phyloP scores from a whole-genome alignment of 2,888 invertebrate species.

The Aplocera efformata region DNA sequence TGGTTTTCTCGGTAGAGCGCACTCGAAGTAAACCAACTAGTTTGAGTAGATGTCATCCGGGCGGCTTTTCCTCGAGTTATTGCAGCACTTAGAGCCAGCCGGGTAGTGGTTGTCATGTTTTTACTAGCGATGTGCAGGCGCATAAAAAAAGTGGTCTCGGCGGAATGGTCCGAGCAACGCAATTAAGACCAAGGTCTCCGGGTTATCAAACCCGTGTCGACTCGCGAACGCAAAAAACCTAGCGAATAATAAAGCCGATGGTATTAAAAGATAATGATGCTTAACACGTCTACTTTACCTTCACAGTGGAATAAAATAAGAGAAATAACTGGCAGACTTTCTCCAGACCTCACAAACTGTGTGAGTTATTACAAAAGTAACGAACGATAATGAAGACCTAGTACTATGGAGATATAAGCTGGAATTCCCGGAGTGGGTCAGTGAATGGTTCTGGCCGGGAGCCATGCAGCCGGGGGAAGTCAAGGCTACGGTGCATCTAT shows the following conservation, averaged over 20 bases:
- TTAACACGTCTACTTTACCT: constrained; percentile 63
- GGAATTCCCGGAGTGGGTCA: constrained; percentile 60
- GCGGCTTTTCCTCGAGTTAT: constrained; percentile 52
- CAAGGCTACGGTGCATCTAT: constrained; percentile 63
- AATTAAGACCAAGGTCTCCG: constrained; percentile 81
- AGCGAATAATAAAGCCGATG: constrained; percentile 75
- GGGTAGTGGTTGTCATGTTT: constrained; percentile 69
- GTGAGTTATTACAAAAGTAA: constrained; percentile 19
- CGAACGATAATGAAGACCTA: too few species aligned
- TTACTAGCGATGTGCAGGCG: constrained; percentile 78
- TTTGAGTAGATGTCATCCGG: constrained; percentile 47
- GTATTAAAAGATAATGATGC: constrained; percentile 76
- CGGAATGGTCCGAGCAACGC: constrained; percentile 76
- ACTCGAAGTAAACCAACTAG: constrained; percentile 54
- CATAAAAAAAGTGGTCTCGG: constrained; percentile 76
- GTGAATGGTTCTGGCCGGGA: constrained; percentile 66
- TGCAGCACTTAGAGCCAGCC: constrained; percentile 57
- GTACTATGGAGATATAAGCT: constrained; percentile 22
- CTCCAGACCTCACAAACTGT: background rate
- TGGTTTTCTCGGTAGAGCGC: constrained; percentile 66
- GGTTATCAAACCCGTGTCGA: constrained; percentile 79
- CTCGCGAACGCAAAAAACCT: constrained; percentile 73
- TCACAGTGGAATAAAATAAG: background rate
- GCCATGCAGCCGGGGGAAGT: constrained; percentile 61
- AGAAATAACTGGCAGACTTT: too few species aligned